Conservation (phyloP, 2,113 vertebrate genomes). For the Bos javanicus region DNA sequence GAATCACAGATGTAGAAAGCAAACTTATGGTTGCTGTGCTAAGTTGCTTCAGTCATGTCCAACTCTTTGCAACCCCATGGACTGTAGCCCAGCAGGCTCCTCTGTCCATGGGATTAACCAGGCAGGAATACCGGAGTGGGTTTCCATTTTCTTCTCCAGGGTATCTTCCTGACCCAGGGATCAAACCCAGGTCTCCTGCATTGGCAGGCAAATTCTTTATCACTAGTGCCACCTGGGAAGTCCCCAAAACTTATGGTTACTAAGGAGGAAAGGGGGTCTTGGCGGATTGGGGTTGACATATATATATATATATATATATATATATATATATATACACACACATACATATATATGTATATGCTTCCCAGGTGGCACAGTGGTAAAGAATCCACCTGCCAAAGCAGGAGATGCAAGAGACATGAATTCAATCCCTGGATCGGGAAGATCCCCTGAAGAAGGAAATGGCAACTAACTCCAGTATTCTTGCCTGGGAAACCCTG, state of each 20-base stretch:
- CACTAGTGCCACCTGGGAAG: not conserved
- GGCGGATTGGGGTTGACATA: not conserved
- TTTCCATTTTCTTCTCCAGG: not conserved
- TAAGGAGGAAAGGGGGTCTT: not conserved
- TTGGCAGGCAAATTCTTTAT: not conserved
- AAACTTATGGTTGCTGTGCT: not conserved
- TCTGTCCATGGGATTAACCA: not conserved
- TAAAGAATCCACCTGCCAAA: not conserved
- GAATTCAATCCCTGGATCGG: not conserved
- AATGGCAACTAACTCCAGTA: not conserved
- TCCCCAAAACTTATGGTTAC: not conserved
- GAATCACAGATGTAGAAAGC: not conserved
- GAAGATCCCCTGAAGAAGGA: not conserved
- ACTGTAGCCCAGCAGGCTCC: not conserved
- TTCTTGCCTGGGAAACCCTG: not conserved
- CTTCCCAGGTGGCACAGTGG: not conserved
- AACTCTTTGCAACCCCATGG: not conserved
- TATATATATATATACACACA: rapidly evolving
- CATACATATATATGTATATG: no score
- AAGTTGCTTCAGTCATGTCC: not conserved
- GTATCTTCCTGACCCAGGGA: not conserved
- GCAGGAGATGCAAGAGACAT: not conserved
- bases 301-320: no score
- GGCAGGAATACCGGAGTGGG: not conserved
- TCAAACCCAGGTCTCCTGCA: not conserved